Base-by-base conservation (phyloP, 2,797 vertebrate species). In the Cheirogaleus major region DNA sequence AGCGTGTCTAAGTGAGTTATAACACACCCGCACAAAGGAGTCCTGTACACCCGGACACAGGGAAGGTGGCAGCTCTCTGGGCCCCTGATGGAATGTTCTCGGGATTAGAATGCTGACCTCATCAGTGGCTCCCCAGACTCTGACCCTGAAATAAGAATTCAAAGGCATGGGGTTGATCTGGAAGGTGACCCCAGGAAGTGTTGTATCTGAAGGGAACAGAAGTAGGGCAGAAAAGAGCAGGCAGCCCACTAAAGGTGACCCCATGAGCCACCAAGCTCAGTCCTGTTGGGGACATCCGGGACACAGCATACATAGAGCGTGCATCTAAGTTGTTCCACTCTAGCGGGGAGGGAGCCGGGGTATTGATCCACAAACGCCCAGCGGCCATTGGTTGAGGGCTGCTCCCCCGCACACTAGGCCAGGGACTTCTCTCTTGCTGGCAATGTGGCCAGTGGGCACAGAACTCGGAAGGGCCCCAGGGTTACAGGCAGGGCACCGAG, bases 231-330 rank as follows among this genome's bases (percentile, higher is more conserved):
- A 48, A 14, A 20, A 61, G 20, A n/a, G 70, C 23, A 32, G 1
- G 13, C 23, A 17, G 63, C 45, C 27, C 2, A 1, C 45, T 14
- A 48, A 35, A 79, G 63, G 41, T 18, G 11, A 43, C 89, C 0
- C 1, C 20, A 43, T 0, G 27, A 57, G 35, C n/a, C 18, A 0
- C 17, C 5, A 72, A 81, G 38, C 45, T 38, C 35, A n/a, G 18
- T 75, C 30, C 55, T 45, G 20, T 30, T 5, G 14, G 70, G 70
- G 59, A 22, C 15, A 23, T 14, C 50, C 35, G 61, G 41, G 43
- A 45, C 0, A 1, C 65, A 30, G 50, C 4, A 9, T 8, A 8
- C 4, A 9, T 8, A 8, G 15, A 72, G 7, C 32, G 11, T 0
- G 9, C 15, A 27, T 5, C 45, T 43, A 25, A 7, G 13, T 61